These are phyloP conservation scores for Augochlorella aurata DNA, from an alignment of 2,888 invertebrate species.

Conservation along the genomic window DNA sequence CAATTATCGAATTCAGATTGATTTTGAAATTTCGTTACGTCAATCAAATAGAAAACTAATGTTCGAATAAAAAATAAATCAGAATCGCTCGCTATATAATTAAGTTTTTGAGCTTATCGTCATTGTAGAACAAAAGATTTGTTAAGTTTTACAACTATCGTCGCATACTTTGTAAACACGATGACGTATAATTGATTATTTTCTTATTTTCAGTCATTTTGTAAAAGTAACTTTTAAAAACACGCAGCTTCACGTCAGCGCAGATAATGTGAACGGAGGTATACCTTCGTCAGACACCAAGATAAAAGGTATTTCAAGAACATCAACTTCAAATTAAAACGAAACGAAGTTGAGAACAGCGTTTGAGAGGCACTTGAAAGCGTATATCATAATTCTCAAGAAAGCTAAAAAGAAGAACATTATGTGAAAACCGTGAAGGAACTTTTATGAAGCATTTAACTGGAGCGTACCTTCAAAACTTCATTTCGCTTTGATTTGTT, in stretches of 20 bases:
- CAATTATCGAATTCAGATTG: not conserved
- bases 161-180: not conserved
- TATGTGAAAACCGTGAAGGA: not conserved
- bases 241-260: not conserved
- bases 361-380: slow-evolving; percentile 1
- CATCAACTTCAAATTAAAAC: slow-evolving; percentile 1
- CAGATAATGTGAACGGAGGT: not conserved
- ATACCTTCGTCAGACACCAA: not conserved
- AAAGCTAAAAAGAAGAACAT: not conserved
- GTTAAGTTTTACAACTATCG: not conserved
- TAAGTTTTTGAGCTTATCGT: not conserved
- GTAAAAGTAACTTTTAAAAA: not conserved
- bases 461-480: not conserved
- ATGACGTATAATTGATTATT: not conserved
- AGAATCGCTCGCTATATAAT: not conserved
- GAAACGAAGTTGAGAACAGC: not conserved
- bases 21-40: too few relatives aligned
- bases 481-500: not conserved
- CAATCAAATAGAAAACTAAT: too few relatives aligned
- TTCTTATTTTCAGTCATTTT: not conserved
- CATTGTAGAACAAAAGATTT: not conserved
- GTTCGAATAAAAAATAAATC: too few relatives aligned
- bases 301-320: not conserved
- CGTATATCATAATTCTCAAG: not conserved
- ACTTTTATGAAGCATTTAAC: not conserved